Conservation (phyloP, 1,140 invertebrate genomes). For the Hirudo medicinalis region DNA sequence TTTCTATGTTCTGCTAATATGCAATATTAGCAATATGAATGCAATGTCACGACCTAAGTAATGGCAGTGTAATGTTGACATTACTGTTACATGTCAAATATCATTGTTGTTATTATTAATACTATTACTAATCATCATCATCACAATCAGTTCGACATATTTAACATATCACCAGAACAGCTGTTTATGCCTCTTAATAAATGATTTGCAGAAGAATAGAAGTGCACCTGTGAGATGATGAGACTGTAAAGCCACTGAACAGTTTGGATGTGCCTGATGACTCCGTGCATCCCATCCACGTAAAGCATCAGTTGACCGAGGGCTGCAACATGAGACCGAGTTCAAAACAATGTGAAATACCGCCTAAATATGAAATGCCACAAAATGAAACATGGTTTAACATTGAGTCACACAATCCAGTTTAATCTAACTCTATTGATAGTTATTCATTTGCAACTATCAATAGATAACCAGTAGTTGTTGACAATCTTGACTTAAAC, state of each 20-base stretch:
- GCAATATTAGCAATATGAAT: too few species aligned
- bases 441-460: neutral
- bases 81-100: neutral
- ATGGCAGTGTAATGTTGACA: neutral
- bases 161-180: neutral
- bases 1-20: too few species aligned
- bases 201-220: neutral
- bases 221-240: conserved; percentile 60
- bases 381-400: neutral
- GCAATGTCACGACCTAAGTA: too few species aligned
- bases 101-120: neutral
- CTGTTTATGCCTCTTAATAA: too few species aligned
- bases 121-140: neutral
- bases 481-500: too few species aligned
- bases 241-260: conserved; percentile 90
- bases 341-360: neutral
- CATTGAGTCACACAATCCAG: neutral
- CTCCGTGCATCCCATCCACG: conserved; percentile 97
- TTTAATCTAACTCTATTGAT: neutral
- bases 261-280: conserved; percentile 82
- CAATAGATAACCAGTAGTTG: neutral
- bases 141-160: neutral
- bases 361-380: neutral
- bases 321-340: conserved; percentile 42
- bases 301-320: conserved; percentile 84